phyloP scores from a whole-genome alignment of 2,113 vertebrate species.

The Loxodonta africana region DNA sequence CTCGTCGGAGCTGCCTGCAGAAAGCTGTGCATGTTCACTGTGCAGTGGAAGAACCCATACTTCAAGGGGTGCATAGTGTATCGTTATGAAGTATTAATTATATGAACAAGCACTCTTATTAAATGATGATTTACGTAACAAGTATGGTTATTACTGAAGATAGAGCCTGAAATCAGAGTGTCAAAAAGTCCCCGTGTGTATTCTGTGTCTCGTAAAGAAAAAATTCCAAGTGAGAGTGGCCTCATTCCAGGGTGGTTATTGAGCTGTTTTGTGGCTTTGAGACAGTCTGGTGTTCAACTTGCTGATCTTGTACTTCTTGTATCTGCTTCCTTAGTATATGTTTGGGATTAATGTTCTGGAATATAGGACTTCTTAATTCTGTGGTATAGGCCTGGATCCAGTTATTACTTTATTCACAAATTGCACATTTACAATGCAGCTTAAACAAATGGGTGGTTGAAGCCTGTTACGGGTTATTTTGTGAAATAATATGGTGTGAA shows the following conservation, averaged over 20 bases:
- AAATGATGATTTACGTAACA: slow-evolving; percentile 24
- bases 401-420: not conserved
- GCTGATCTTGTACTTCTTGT: not conserved
- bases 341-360: not conserved
- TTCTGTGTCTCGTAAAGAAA: not conserved
- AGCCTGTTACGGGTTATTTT: not conserved
- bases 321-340: not conserved
- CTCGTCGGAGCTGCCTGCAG: not conserved
- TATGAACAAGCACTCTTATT: slow-evolving; percentile 21
- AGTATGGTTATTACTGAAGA: slow-evolving; percentile 47
- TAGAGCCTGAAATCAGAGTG: slow-evolving; percentile 2
- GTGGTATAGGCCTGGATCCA: not conserved
- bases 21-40: not conserved
- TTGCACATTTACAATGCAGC: not conserved
- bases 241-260: not conserved
- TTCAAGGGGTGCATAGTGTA: not conserved
- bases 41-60: not conserved
- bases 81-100: slow-evolving; percentile 46
- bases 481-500: not conserved
- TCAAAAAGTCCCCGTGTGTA: not conserved
- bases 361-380: not conserved
- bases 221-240: rapidly evolving
- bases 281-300: not conserved
- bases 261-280: not conserved
- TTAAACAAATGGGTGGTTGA: not conserved